Evolutionary conservation across 1,140 invertebrate genomes (phyloP).

Genomic region (Lordiphosa mommai): DNA sequence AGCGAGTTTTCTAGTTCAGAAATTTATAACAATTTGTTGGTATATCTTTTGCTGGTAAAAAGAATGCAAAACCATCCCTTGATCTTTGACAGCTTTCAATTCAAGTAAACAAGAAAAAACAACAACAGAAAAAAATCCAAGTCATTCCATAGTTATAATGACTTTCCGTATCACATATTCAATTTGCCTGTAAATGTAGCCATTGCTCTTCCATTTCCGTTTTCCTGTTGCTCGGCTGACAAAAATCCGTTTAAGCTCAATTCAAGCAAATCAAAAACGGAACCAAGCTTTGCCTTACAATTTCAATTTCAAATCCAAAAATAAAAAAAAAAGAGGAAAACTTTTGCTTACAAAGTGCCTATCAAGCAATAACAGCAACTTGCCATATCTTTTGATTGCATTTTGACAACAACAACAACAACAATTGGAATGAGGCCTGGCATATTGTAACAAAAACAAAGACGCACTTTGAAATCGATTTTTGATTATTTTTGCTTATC

Average conservation of each 20-base stretch:
- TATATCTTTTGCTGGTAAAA: too few relatives aligned
- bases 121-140: too few relatives aligned
- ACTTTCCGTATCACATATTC: constrained; percentile 26
- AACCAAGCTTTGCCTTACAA: constrained; percentile 37
- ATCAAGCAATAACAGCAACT: constrained; percentile 47
- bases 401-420: constrained; percentile 63
- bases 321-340: constrained; percentile 2
- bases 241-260: constrained; percentile 46
- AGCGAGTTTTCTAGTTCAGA: too few relatives aligned
- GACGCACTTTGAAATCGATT: constrained; percentile 70
- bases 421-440: constrained; percentile 27
- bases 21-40: too few relatives aligned
- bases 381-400: constrained; percentile 62
- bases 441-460: constrained; percentile 66
- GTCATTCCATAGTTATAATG: too few relatives aligned
- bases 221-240: constrained; percentile 2
- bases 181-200: constrained; percentile 22
- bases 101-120: too few relatives aligned
- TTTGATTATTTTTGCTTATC: constrained; percentile 75
- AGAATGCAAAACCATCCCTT: too few relatives aligned
- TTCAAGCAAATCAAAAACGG: constrained; percentile 27
- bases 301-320: constrained; percentile 56
- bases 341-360: constrained; percentile 58
- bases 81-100: too few relatives aligned
- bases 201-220: constrained; percentile 19